Conservation (phyloP, 2,113 vertebrate species). For the Oxyruncus cristatus region DNA sequence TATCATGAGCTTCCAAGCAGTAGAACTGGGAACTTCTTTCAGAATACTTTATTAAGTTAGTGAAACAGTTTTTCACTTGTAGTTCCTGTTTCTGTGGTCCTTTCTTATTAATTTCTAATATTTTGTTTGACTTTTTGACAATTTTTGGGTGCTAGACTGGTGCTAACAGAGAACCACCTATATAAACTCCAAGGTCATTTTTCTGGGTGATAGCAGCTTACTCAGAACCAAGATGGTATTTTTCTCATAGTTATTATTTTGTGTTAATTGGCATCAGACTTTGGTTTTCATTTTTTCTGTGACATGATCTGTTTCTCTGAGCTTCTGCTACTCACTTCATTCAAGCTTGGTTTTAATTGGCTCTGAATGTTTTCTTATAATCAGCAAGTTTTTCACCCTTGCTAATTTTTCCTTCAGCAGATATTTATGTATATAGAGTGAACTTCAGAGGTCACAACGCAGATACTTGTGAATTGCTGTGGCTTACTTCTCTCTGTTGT, state of each 20-base stretch:
- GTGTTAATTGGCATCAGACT: not conserved
- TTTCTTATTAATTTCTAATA: not conserved
- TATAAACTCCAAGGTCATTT: not conserved
- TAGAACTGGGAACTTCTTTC: not conserved
- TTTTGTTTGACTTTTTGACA: not conserved
- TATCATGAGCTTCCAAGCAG: not conserved
- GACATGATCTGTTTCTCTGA: not conserved
- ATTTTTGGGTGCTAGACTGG: not conserved
- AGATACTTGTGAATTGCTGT: not conserved
- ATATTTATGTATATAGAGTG: not conserved
- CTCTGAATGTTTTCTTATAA: not conserved
- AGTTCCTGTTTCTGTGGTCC: not conserved
- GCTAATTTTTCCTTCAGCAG: not conserved
- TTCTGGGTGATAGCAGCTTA: not conserved
- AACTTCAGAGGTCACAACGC: not conserved
- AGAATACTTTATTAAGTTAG: not conserved
- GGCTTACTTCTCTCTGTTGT: not conserved
- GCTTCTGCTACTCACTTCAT: not conserved
- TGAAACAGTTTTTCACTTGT: not conserved
- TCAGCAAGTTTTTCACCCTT: not conserved
- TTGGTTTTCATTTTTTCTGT: not conserved
- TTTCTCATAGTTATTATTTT: not conserved
- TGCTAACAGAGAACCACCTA: not conserved
- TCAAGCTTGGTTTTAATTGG: not conserved
- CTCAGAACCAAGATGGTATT: not conserved